Base-by-base conservation (phyloP, 1,140 invertebrate species). In the Delia radicum region DNA sequence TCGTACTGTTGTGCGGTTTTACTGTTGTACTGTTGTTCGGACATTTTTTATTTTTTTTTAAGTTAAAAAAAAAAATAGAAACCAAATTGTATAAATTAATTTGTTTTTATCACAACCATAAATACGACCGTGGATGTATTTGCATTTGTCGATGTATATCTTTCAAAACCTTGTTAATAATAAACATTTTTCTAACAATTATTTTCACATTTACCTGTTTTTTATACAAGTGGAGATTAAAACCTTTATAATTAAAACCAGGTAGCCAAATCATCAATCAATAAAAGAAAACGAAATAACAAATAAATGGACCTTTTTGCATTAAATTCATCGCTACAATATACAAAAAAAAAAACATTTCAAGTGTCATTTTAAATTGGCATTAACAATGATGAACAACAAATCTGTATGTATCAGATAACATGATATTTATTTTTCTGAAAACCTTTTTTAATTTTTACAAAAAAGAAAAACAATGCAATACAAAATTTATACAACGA, bases 311-410 rank as follows among this genome's bases (percentile, higher is more conserved):
- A 65, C 27, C 62, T 65, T 65, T 65, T 65, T 65, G 62, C 62
- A 65, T 65, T 65, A 65, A 29, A 27, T 28, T 13, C n/a, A 15
- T 48, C 46, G 13, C 18, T n/a, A 5, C 24, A 28, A 29, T 65
- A 26, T 29, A 28, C 7, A 28, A 27, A 65, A 15, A 29, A 65
- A 42, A 42, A 0, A 13, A 42, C 6, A 29, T 65, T 65, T 65
- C 62, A 65, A 65, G 62, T 65, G 62, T 65, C 62, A 65, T 65
- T 65, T 65, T 65, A 65, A 65, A 65, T 65, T 65, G 62, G 62
- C 62, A 65, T 29, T 65, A 65, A 65, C 21, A 65, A 65, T 65
- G 37, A 42, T 42, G 37, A 42, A 42, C 37, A 42, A 42, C 37
- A 42, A 42, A 29, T 28, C n/a, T 5, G 10, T n/a, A 65, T 29